Evolutionary conservation across 2,113 vertebrate genomes (phyloP).

Genomic region (Hyperoodon ampullatus): DNA sequence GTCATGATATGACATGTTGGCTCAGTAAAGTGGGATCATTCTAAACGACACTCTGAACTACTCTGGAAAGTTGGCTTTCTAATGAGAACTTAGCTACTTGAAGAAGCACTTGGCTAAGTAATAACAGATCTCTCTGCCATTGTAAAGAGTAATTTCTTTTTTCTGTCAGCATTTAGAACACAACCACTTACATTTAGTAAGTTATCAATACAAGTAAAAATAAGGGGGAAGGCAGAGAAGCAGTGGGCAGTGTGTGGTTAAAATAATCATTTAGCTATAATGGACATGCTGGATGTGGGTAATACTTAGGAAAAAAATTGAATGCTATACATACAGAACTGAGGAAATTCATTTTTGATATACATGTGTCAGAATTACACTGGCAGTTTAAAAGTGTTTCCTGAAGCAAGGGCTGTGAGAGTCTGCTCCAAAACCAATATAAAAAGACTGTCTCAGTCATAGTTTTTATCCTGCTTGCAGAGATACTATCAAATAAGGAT

Average conservation of each 20-base stretch:
- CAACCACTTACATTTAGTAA: conserved; percentile 34
- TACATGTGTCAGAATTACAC: background rate
- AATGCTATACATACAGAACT: background rate
- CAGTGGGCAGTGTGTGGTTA: background rate
- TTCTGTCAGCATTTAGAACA: background rate
- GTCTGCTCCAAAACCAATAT: background rate
- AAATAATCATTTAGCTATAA: conserved; percentile 31
- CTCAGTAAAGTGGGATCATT: conserved; percentile 29
- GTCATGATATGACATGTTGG: background rate
- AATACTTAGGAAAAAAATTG: background rate
- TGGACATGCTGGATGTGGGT: background rate
- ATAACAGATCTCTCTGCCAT: background rate
- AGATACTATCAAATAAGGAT: background rate
- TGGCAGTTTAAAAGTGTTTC: conserved; percentile 38
- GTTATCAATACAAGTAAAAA: conserved; percentile 18
- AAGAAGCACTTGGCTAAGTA: background rate
- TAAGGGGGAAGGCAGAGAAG: background rate
- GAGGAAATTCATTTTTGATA: conserved; percentile 19
- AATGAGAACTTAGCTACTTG: conserved; percentile 15
- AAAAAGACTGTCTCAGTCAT: background rate
- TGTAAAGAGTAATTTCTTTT: background rate
- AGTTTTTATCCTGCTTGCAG: background rate
- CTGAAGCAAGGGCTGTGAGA: background rate
- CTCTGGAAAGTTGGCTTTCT: conserved; percentile 36
- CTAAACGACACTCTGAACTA: conserved; percentile 6